Evolutionary conservation across 2,888 invertebrate genomes (phyloP).

Genomic region (Agonopterix alstromeriana): DNA sequence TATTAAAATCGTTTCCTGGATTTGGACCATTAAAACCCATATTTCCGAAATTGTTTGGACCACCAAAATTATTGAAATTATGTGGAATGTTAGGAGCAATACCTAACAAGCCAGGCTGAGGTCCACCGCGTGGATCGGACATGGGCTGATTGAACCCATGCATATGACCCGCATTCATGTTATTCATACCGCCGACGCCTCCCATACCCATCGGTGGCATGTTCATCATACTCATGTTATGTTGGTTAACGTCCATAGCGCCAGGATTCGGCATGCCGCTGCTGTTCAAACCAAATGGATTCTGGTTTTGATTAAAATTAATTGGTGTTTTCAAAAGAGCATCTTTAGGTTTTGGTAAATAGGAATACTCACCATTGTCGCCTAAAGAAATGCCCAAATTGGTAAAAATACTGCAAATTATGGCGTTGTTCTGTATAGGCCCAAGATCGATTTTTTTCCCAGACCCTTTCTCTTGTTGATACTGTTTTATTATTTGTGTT

Average conservation of each 20-base stretch:
- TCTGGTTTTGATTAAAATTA: constrained; percentile 46
- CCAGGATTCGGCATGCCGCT: constrained; percentile 40
- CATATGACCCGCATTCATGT: constrained; percentile 59
- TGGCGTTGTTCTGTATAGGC: constrained; percentile 66
- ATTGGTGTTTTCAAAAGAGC: constrained; percentile 60
- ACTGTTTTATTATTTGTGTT: constrained; percentile 78
- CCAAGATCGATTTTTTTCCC: constrained; percentile 75
- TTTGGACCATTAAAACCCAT: constrained; percentile 64
- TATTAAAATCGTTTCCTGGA: constrained; percentile 53
- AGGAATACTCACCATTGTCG: constrained; percentile 75
- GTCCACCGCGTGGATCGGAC: constrained; percentile 65
- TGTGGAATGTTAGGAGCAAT: constrained; percentile 75
- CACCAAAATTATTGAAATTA: constrained; percentile 56
- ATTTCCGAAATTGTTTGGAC: constrained; percentile 58
- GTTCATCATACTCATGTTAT: constrained; percentile 60
- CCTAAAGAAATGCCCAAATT: constrained; percentile 78
- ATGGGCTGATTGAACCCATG: constrained; percentile 58
- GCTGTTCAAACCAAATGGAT: constrained; percentile 46
- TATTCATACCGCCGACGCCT: constrained; percentile 59
- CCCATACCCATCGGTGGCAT: constrained; percentile 63
- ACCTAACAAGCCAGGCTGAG: constrained; percentile 75
- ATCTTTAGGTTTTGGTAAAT: constrained; percentile 67
- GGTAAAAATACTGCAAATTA: constrained; percentile 77
- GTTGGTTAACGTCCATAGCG: constrained; percentile 36
- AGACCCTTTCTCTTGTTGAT: constrained; percentile 74